These are phyloP conservation scores for Gymnobelideus leadbeateri DNA, from an alignment of 2,113 vertebrate species.

Conservation along the genomic window DNA sequence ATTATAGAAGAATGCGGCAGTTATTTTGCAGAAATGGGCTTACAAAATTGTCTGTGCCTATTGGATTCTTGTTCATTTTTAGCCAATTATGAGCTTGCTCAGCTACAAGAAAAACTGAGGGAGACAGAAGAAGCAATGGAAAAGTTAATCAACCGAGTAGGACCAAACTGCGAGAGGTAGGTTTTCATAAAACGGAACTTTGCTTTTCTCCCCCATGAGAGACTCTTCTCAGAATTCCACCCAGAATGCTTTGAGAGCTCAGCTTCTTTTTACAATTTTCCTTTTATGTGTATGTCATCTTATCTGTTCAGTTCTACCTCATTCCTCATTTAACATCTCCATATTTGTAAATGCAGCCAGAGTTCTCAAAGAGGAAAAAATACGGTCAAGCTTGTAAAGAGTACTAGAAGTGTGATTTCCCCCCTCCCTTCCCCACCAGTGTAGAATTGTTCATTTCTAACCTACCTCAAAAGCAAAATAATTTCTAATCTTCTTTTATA, in stretches of 20 bases:
- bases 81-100: slow-evolving; percentile 94
- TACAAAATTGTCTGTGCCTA: slow-evolving; percentile 34
- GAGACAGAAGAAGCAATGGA: slow-evolving; percentile 97
- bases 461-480: neutral
- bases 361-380: slow-evolving; percentile 10
- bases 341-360: slow-evolving; percentile 37
- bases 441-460: neutral
- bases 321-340: slow-evolving; percentile 42
- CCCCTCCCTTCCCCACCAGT: neutral
- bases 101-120: slow-evolving; percentile 95
- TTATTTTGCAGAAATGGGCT: slow-evolving; percentile 19
- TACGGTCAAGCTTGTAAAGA: neutral
- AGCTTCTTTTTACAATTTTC: slow-evolving; percentile 35
- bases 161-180: slow-evolving; percentile 90
- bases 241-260: neutral
- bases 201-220: slow-evolving; percentile 38
- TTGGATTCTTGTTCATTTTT: slow-evolving; percentile 72
- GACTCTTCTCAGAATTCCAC: neutral
- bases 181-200: slow-evolving; percentile 61
- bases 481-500: neutral
- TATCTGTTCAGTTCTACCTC: slow-evolving; percentile 47
- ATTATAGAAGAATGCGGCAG: slow-evolving; percentile 23
- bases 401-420: neutral
- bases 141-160: slow-evolving; percentile 91
- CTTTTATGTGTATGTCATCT: slow-evolving; percentile 23